Evolutionary conservation across 2,888 invertebrate species (phyloP).

Genomic region (Heteromurus nitidus): DNA sequence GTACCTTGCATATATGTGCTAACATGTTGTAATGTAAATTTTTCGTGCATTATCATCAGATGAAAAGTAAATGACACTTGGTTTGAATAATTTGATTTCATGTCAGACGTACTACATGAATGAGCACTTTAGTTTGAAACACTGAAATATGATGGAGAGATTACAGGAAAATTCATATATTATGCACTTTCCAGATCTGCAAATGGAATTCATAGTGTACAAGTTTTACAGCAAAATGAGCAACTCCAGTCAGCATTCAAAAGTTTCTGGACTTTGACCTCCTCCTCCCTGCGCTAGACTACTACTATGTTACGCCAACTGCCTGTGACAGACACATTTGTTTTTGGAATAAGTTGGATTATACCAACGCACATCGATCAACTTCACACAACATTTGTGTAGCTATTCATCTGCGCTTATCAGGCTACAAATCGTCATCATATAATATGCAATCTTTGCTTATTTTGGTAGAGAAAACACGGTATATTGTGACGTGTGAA

Average conservation of each 20-base stretch:
- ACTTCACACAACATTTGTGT: neutral
- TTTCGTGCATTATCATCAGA: neutral
- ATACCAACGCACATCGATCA: neutral
- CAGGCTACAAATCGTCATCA: too few species aligned
- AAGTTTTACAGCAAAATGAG: neutral
- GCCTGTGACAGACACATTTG: neutral
- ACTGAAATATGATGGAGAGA: neutral
- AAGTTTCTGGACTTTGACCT: neutral
- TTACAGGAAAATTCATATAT: neutral
- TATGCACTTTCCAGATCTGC: neutral
- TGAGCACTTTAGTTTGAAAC: neutral
- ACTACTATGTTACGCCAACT: neutral
- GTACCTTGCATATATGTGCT: too few species aligned
- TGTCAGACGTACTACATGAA: neutral
- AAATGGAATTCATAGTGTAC: neutral
- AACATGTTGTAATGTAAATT: too few species aligned
- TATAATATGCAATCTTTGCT: neutral
- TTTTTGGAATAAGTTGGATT: neutral
- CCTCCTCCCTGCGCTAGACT: neutral
- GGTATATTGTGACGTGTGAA: neutral
- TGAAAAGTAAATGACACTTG: conserved; percentile 23
- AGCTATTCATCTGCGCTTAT: neutral
- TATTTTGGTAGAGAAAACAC: neutral
- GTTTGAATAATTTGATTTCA: conserved; percentile 22
- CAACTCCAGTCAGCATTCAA: neutral